Evolutionary conservation across 2,888 invertebrate genomes (phyloP).

Genomic region (Microplitis deprimator): DNA sequence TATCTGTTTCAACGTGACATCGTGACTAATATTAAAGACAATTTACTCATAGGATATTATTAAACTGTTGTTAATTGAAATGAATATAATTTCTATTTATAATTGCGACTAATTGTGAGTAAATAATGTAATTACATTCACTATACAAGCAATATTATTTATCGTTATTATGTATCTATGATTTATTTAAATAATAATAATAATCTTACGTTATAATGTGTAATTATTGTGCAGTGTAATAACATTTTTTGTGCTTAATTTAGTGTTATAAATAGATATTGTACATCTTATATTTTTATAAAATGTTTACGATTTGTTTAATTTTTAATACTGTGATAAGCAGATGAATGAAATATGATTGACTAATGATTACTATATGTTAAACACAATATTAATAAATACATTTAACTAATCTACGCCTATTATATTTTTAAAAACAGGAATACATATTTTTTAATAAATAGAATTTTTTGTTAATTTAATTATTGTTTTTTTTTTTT

Average conservation of each 20-base stretch:
- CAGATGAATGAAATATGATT: conserved; percentile 34
- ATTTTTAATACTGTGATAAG: conserved; percentile 13
- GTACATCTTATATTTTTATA: conserved; percentile 17
- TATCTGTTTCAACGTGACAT: conserved; percentile 23
- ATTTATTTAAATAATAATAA: not conserved
- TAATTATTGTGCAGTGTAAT: not conserved
- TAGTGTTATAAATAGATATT: not conserved
- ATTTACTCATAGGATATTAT: conserved; percentile 10
- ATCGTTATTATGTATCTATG: not conserved
- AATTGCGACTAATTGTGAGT: conserved; percentile 28
- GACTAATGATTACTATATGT: conserved; percentile 26
- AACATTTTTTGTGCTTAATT: not conserved
- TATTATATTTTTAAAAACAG: not conserved
- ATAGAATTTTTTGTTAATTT: not conserved
- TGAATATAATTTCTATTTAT: conserved; percentile 28
- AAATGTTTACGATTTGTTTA: conserved; percentile 18
- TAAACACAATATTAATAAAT: conserved; percentile 17
- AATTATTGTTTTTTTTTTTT: not conserved
- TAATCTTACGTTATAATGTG: not conserved
- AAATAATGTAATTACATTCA: conserved; percentile 27
- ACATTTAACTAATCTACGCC: conserved; percentile 10
- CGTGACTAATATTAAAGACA: conserved; percentile 19
- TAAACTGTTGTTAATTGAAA: conserved; percentile 28
- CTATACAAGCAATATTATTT: conserved; percentile 35
- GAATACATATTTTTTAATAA: not conserved